These are phyloP conservation scores for Samia ricini DNA, from an alignment of 1,140 invertebrate species.

Conservation along the genomic window DNA sequence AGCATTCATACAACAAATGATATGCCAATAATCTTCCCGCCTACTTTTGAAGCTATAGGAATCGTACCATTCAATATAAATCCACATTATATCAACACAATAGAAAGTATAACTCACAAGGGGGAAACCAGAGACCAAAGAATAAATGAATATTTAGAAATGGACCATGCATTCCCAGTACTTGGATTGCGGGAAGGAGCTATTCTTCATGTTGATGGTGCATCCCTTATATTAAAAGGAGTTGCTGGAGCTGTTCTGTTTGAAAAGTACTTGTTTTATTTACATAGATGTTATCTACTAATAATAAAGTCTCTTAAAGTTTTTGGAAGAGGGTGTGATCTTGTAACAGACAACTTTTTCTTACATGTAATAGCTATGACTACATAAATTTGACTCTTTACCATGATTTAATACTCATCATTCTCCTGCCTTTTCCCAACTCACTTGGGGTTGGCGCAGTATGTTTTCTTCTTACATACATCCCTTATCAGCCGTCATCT, in stretches of 20 bases:
- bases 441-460: too few relatives aligned
- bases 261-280: constrained; percentile 76
- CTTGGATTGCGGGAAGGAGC: constrained; percentile 86
- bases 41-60: constrained; percentile 84
- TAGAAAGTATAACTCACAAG: constrained; percentile 82
- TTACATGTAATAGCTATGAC: too few relatives aligned
- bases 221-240: constrained; percentile 80
- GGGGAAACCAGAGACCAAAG: constrained; percentile 87
- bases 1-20: constrained; percentile 91
- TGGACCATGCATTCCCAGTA: constrained; percentile 78
- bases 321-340: too few relatives aligned
- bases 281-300: too few relatives aligned
- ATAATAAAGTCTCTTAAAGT: too few relatives aligned
- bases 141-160: constrained; percentile 83
- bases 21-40: constrained; percentile 90
- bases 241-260: constrained; percentile 82
- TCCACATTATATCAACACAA: constrained; percentile 87
- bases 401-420: too few relatives aligned
- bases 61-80: constrained; percentile 92
- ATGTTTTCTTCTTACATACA: too few relatives aligned
- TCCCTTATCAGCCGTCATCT: too few relatives aligned
- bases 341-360: too few relatives aligned
- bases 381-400: too few relatives aligned
- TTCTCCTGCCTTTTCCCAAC: too few relatives aligned
- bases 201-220: constrained; percentile 81